These are phyloP conservation scores for Melipona bicolor DNA, from an alignment of 2,888 invertebrate species.

Conservation along the genomic window DNA sequence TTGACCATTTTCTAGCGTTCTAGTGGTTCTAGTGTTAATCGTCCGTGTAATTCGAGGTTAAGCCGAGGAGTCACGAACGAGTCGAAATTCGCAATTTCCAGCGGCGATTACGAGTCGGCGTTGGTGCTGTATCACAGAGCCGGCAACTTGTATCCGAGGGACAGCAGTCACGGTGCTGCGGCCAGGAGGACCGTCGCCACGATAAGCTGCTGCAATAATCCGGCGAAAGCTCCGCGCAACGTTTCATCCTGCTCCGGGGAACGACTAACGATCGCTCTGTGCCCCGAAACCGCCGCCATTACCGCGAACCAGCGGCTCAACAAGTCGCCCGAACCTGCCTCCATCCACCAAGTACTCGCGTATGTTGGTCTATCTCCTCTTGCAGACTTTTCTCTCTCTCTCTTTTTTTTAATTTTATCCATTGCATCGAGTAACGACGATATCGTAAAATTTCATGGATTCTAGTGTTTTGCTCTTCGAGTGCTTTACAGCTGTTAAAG, in stretches of 20 bases:
- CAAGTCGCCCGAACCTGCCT: constrained; percentile 66
- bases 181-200: constrained; percentile 71
- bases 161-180: constrained; percentile 73
- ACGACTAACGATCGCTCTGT: constrained; percentile 63
- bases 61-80: constrained; percentile 11
- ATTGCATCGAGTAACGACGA: too few relatives aligned
- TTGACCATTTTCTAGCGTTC: too few relatives aligned
- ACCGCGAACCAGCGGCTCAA: constrained; percentile 65
- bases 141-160: constrained; percentile 73
- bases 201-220: constrained; percentile 75
- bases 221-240: constrained; percentile 61
- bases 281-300: constrained; percentile 71
- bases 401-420: too few relatives aligned
- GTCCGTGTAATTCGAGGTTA: background rate
- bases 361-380: constrained; percentile 31
- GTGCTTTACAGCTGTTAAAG: too few relatives aligned
- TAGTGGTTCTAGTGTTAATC: constrained; percentile 24
- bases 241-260: constrained; percentile 51
- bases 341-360: constrained; percentile 70
- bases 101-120: constrained; percentile 80
- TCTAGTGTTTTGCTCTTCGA: too few relatives aligned
- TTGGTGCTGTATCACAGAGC: constrained; percentile 80
- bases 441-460: too few relatives aligned
- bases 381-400: too few relatives aligned
- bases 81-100: constrained; percentile 55